Evolutionary conservation across 2,113 vertebrate species (phyloP).

Genomic region (Anseranas semipalmata): DNA sequence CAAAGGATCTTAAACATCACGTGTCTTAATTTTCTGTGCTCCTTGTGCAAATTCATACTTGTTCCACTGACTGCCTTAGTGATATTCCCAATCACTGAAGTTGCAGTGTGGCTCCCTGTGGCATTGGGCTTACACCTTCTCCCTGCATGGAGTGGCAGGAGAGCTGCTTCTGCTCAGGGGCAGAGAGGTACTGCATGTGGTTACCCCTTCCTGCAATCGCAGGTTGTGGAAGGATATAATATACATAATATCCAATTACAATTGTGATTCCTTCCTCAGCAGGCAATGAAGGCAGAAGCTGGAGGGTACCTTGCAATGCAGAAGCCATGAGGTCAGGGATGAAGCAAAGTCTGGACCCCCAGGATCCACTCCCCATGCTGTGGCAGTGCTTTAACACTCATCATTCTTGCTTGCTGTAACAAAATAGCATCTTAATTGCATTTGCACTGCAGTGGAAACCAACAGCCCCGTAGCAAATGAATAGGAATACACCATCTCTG

Average conservation of each 20-base stretch:
- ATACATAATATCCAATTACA: not conserved
- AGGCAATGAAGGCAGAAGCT: not conserved
- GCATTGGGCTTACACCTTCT: not conserved
- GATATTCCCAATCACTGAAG: not conserved
- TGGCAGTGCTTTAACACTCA: not conserved
- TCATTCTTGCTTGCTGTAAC: not conserved
- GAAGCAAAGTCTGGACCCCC: not conserved
- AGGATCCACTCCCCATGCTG: not conserved
- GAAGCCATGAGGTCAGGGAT: not conserved
- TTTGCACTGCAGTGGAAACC: not conserved
- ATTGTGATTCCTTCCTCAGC: not conserved
- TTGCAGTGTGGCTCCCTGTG: not conserved
- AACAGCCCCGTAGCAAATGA: not conserved
- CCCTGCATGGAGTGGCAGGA: not conserved
- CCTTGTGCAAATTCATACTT: not conserved
- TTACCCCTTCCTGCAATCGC: too few species aligned
- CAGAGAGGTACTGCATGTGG: rapidly evolving
- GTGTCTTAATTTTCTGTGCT: not conserved
- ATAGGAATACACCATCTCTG: not conserved
- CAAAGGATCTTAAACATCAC: not conserved
- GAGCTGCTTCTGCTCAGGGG: not conserved
- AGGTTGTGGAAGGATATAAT: rapidly evolving
- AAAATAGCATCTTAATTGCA: not conserved
- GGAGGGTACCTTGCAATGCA: not conserved
- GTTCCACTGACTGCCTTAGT: not conserved